These are phyloP conservation scores for Nothocercus nigrocapillus DNA, from an alignment of 2,113 vertebrate genomes.

Conservation along the genomic window DNA sequence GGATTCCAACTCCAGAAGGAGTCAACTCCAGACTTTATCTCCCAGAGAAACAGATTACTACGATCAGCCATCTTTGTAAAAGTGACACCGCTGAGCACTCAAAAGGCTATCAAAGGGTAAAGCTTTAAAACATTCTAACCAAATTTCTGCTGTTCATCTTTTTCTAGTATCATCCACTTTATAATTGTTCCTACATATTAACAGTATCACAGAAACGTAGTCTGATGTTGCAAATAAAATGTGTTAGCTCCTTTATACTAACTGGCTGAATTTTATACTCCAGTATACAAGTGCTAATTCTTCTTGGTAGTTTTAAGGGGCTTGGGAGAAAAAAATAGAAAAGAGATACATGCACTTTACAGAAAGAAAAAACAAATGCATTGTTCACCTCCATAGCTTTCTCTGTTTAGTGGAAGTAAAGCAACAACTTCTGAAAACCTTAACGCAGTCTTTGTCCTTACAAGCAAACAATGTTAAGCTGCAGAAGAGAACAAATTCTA, in stretches of 20 bases:
- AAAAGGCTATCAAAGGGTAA: not conserved
- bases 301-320: not conserved
- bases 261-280: not conserved
- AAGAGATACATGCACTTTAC: not conserved
- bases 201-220: not conserved
- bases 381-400: not conserved
- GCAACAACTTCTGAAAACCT: not conserved
- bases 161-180: not conserved
- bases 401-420: not conserved
- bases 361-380: not conserved
- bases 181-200: not conserved
- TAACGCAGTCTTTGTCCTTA: not conserved
- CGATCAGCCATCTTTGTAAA: not conserved
- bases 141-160: not conserved
- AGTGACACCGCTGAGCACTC: not conserved
- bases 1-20: not conserved
- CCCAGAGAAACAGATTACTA: not conserved
- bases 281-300: not conserved
- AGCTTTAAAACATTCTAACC: not conserved
- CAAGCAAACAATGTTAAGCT: not conserved
- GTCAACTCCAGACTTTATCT: not conserved
- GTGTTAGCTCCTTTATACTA: not conserved
- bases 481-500: not conserved
- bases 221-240: not conserved
- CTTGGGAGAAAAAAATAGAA: not conserved